Evolutionary conservation across 1,140 invertebrate genomes (phyloP).

Genomic region (Drosophila aff.): DNA sequence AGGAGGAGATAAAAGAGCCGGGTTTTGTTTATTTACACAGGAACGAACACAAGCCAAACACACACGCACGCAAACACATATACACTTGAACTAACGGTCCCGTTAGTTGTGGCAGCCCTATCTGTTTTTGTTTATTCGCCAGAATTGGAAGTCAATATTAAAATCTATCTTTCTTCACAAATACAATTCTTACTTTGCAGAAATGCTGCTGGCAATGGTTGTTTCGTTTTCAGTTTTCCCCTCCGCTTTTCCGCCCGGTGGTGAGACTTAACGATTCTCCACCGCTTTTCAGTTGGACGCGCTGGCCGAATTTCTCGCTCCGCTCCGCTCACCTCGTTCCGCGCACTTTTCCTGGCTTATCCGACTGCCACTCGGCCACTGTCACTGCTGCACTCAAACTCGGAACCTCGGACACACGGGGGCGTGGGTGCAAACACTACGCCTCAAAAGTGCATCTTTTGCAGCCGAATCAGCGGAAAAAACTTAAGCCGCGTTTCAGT

Average conservation of each 20-base stretch:
- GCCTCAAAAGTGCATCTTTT: conserved; percentile 53
- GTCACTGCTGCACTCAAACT: conserved; percentile 31
- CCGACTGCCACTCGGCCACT: conserved; percentile 23
- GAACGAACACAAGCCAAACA: conserved; percentile 7
- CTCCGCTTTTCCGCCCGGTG: conserved; percentile 23
- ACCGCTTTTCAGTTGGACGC: conserved; percentile 23
- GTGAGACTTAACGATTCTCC: conserved; percentile 16
- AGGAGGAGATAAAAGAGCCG: conserved; percentile 25
- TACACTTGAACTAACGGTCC: conserved; percentile 19
- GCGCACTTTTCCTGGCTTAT: conserved; percentile 36
- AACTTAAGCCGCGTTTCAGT: conserved; percentile 41
- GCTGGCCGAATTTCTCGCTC: conserved; percentile 19
- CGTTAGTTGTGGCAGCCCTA: conserved; percentile 19
- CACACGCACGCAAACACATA: conserved; percentile 4
- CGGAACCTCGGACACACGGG: conserved; percentile 17
- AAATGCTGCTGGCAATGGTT: conserved; percentile 11
- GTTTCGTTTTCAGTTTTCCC: conserved; percentile 26
- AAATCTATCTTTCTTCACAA: not conserved
- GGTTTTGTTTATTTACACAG: conserved; percentile 51
- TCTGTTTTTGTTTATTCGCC: conserved; percentile 25
- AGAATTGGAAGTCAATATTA: not conserved
- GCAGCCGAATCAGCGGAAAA: conserved; percentile 39
- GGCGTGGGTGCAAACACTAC: conserved; percentile 42
- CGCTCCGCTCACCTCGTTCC: conserved; percentile 17
- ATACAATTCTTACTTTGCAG: conserved; percentile 14